These are phyloP conservation scores for Sus cebifrons DNA, from an alignment of 2,797 vertebrate species.

Conservation along the genomic window DNA sequence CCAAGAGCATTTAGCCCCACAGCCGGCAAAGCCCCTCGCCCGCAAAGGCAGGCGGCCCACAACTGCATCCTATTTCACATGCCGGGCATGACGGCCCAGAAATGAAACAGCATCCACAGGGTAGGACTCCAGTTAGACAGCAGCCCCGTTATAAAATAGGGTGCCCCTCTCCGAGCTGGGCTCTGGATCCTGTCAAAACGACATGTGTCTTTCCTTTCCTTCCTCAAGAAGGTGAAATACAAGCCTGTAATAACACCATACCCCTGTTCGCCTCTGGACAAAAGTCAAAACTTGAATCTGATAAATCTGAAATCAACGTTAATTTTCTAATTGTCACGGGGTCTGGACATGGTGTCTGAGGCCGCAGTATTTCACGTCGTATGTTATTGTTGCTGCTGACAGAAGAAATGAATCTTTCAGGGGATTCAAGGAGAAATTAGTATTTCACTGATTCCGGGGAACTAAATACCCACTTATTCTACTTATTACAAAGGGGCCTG, in stretches of 20 bases:
- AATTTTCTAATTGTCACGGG: slow-evolving; percentile 89
- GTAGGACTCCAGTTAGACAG: slow-evolving; percentile 50
- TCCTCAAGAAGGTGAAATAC: slow-evolving; percentile 88
- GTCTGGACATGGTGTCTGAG: slow-evolving; percentile 63
- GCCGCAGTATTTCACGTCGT: slow-evolving; percentile 22
- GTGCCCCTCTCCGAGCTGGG: neutral
- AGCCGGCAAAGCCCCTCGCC: neutral
- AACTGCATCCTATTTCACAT: slow-evolving; percentile 18
- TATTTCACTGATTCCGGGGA: slow-evolving; percentile 61
- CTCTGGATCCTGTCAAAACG: slow-evolving; percentile 79
- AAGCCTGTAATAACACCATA: slow-evolving; percentile 88
- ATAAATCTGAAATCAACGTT: slow-evolving; percentile 87
- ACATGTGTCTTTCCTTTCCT: slow-evolving; percentile 87
- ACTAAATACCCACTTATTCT: neutral
- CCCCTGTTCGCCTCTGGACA: slow-evolving; percentile 90
- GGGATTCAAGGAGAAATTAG: slow-evolving; percentile 52
- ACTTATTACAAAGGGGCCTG: slow-evolving; percentile 65
- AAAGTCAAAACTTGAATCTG: slow-evolving; percentile 90
- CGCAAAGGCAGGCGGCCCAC: neutral
- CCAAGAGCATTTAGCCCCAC: neutral
- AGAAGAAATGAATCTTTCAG: slow-evolving; percentile 81
- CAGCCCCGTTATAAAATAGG: slow-evolving; percentile 67
- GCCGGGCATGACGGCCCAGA: slow-evolving; percentile 41
- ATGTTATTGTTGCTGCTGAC: slow-evolving; percentile 73
- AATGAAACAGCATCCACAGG: slow-evolving; percentile 43